These are phyloP conservation scores for Drosophila pseudotalamancana DNA, from an alignment of 2,888 invertebrate species.

Conservation along the genomic window DNA sequence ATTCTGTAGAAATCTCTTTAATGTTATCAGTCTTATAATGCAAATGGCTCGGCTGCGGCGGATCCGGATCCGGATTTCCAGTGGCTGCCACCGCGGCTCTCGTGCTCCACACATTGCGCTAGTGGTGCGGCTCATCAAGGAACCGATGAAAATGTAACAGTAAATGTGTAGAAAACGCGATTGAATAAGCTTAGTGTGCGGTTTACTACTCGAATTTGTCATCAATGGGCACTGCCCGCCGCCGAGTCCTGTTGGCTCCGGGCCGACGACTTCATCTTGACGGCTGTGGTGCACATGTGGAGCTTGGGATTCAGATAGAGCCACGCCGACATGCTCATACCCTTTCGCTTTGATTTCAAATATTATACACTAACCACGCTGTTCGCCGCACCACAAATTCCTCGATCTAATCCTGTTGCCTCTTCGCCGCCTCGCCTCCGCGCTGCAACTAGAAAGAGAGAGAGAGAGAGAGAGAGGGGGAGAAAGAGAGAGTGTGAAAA, in stretches of 20 bases:
- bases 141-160: conserved; percentile 60
- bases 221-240: conserved; percentile 37
- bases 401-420: conserved; percentile 18
- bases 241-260: conserved; percentile 17
- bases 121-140: conserved; percentile 70
- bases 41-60: conserved; percentile 73
- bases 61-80: conserved; percentile 27
- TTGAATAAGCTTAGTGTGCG: conserved; percentile 68
- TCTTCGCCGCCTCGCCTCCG: conserved; percentile 6
- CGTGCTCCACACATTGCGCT: conserved; percentile 54
- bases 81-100: conserved; percentile 27
- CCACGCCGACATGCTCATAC: conserved; percentile 74
- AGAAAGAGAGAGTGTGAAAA: conserved; percentile 5
- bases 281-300: conserved; percentile 81
- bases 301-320: conserved; percentile 68
- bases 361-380: conserved; percentile 81
- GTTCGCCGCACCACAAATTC: conserved; percentile 39
- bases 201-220: conserved; percentile 36
- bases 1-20: conserved; percentile 81
- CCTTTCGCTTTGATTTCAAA: conserved; percentile 83
- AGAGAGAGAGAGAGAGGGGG: neutral
- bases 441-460: conserved; percentile 4
- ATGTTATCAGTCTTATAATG: conserved; percentile 84
- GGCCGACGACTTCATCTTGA: conserved; percentile 78
- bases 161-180: conserved; percentile 66